Percentiles rank a stretch among this genome's conserved stretches.
Conservation (phyloP, 2,113 vertebrate species). For the Lophura nycthemera region DNA sequence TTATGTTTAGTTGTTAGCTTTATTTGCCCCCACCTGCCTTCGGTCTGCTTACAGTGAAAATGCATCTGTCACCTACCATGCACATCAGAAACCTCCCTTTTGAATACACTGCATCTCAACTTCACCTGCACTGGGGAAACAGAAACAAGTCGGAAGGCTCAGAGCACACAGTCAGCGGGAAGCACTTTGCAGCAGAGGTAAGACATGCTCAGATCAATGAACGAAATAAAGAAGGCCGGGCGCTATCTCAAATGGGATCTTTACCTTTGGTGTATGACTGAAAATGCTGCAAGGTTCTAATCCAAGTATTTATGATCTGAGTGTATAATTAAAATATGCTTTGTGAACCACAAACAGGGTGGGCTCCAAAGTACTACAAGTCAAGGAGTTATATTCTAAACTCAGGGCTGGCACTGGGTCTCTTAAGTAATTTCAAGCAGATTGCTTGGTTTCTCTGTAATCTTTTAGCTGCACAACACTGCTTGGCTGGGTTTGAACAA, state of each 20-base stretch:
- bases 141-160: constrained; percentile 81
- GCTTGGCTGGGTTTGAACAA: not conserved
- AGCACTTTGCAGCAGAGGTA: constrained; percentile 92
- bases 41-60: constrained; percentile 81
- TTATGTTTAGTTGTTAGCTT: not conserved
- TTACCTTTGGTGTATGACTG: not conserved
- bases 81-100: constrained; percentile 82
- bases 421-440: not conserved
- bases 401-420: not conserved
- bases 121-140: constrained; percentile 96
- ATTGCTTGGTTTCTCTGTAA: not conserved
- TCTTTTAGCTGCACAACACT: not conserved
- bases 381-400: not conserved
- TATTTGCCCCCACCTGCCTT: not conserved
- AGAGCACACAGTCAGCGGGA: constrained; percentile 87
- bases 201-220: not conserved
- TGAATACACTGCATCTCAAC: constrained; percentile 86
- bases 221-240: not conserved
- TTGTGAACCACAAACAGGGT: not conserved
- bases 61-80: constrained; percentile 86
- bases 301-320: not conserved
- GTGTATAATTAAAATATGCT: not conserved
- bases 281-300: not conserved
- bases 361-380: not conserved
- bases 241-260: not conserved